Evolutionary conservation across 2,888 invertebrate species (phyloP), one percentile per base, ranked within the genome.

Genomic region (Cerceris ruficornis): DNA sequence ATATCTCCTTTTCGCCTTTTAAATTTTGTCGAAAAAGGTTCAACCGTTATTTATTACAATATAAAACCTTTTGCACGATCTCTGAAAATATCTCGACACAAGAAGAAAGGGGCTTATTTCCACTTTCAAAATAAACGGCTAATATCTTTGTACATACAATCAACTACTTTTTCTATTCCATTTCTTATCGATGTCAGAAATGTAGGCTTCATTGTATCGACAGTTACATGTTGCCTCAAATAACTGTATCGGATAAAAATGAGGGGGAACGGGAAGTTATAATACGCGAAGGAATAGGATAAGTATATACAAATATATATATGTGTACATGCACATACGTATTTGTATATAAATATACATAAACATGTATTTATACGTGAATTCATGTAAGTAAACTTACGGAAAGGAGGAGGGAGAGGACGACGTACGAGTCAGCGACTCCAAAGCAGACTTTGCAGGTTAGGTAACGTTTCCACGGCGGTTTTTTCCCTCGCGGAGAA

Each of bases 401-500:
- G 14, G 17, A 14, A 17, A 69, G 17, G 46, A 43, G 70, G 28
- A 58, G 49, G 61, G 67, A 65, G 69, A 71, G 67, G 61, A 77
- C 62, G 52, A 69, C 74, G 76, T 65, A 68, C 80, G 76, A 78
- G 77, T 76, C 83, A 75, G 75, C 77, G 76, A 80, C 67, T 84
- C 71, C 71, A 50, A 79, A 66, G 72, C 76, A 75, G 82, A 82
- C 78, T 84, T 76, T 74, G 69, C 81, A 75, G 83, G 85, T 85
- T 85, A 85, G 85, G 85, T 85, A 85, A 85, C 81, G 73, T 85
- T 81, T 83, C 77, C 83, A 78, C 76, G 77, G 68, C 69, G 74
- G 68, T 75, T 83, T 82, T 82, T 83, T 86, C 79, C 75, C 75
- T 77, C 80, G 52, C 75, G 81, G 89, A 89, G 89, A 89, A 89